These are phyloP conservation scores for Serrognathus titanus DNA, from an alignment of 2,888 invertebrate genomes.

Conservation along the genomic window DNA sequence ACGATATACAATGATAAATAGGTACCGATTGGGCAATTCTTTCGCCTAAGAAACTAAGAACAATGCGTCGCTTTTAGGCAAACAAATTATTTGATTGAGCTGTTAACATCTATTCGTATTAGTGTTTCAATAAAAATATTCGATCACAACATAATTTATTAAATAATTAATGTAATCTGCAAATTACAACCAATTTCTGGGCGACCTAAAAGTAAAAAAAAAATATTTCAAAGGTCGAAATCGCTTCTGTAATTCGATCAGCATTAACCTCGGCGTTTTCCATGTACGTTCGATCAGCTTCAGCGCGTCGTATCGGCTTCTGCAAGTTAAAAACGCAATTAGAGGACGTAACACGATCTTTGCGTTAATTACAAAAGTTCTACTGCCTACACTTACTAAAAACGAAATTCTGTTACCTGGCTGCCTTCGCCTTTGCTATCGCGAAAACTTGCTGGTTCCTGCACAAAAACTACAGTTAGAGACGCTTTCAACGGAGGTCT, in stretches of 20 bases:
- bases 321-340: constrained; percentile 6
- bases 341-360: background rate
- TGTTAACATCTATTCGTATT: too few relatives aligned
- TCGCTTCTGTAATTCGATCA: background rate
- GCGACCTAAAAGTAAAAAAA: constrained; percentile 3
- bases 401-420: background rate
- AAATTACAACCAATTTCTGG: constrained; percentile 8
- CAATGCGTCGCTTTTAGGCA: too few relatives aligned
- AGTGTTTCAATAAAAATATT: too few relatives aligned
- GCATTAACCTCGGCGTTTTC: constrained; percentile 8
- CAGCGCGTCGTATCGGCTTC: constrained; percentile 10
- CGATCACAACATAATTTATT: too few relatives aligned
- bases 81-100: too few relatives aligned
- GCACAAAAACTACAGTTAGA: too few relatives aligned
- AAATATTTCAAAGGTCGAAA: too few relatives aligned
- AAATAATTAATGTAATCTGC: too few relatives aligned
- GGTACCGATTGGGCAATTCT: too few relatives aligned
- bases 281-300: constrained; percentile 13
- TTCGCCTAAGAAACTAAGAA: too few relatives aligned
- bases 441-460: constrained; percentile 4
- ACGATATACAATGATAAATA: too few relatives aligned
- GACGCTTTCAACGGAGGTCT: too few relatives aligned
- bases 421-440: constrained; percentile 1
- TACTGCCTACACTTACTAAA: background rate
- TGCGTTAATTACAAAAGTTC: background rate